Evolutionary conservation across 2,888 invertebrate species (phyloP), one percentile per base, ranked within the genome.

Genomic region (Mesorhabditis belari): DNA sequence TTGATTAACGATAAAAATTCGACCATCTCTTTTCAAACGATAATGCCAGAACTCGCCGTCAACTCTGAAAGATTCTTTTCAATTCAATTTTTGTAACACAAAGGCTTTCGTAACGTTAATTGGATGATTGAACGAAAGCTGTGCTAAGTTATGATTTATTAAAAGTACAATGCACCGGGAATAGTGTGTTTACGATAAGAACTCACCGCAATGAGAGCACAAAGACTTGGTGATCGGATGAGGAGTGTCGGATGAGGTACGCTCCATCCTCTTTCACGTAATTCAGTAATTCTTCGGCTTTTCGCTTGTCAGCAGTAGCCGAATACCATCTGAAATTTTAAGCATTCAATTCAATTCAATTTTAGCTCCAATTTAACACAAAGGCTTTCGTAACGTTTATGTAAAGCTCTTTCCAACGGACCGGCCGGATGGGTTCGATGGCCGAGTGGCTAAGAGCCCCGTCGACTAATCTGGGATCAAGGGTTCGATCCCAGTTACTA

Each of bases 1-100:
- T 92, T 80, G 76, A 58, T 77, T 77, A 9, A 81, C 78, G 23
- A 81, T 75, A 58, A 81, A 81, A 23, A 81, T 77, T 6, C 81
- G 69, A 3, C 81, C 81, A 50, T 81, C 81, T 56, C 90, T 86
- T 82, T 91, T 90, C 65, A 98, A 90, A 56, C 93, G 87, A 82
- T 95, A 98, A 82, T 98, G 96, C 82, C 96, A 96, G 68, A 95
- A 93, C 82, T 92, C 90, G 58, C 88, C 90, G 76, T 92, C 92
- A 3, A 90, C 90, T 79, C 92, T 91, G 56, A 28, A 64, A 51
- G 23, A 62, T 50, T 58, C 26, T 3, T 23, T 24, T 3, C 23
- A 57, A 50, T 4, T 19, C 2, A 52, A 4, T 12, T 17, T 25
- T 19, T 24, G 21, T 27, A 23, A 49, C 3, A 3, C 3, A 25